Base-by-base conservation (phyloP, 2,888 invertebrate species). In the Pterostichus niger region DNA sequence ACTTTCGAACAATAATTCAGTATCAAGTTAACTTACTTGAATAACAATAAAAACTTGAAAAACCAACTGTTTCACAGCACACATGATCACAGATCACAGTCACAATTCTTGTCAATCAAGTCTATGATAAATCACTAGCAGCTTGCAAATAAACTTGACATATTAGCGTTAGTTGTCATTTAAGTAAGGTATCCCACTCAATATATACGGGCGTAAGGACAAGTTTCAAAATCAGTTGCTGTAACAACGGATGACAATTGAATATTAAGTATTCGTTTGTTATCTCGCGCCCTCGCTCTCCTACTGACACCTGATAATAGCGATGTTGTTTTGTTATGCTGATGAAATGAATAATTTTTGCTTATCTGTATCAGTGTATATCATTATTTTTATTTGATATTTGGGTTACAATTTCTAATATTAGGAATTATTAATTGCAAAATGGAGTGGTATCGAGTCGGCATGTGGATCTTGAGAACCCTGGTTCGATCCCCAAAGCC, bases 131-230 rank as follows among this genome's bases (percentile, higher is more conserved):
- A 11, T 33, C 54, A 46, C 31, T 7, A 13, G 15, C 40, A 17
- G 13, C 3, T 17, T 44, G 13, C 33, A 77, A 77, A 56, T 77
- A 77, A 77, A 77, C 56, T 56, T 77, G 54, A 56, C 54, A 76
- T 35, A 40, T 56, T 13, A 56, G 11, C 33, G 7, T 40, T 56
- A 10, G 17, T 54, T 77, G 33, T 40, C 33, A 54, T 77, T 56
- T 77, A 77, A 56, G 35, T 40, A 56, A 24, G 4, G 15, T 77
- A 17, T 17, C 56, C 77, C 77, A 56, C 54, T 54, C 35, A 10
- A 4, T 76, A 7, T 6, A 76, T 77, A 77, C 77, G 77, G 77
- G 77, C 40, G 17, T 77, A 77, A 77, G 77, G 77, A 77, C 77
- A 17, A 40, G 17, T 77, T 77, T 77, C 77, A 77, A 77, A 77